Evolutionary conservation across 2,888 invertebrate species (phyloP).

Genomic region (Helleia helle): DNA sequence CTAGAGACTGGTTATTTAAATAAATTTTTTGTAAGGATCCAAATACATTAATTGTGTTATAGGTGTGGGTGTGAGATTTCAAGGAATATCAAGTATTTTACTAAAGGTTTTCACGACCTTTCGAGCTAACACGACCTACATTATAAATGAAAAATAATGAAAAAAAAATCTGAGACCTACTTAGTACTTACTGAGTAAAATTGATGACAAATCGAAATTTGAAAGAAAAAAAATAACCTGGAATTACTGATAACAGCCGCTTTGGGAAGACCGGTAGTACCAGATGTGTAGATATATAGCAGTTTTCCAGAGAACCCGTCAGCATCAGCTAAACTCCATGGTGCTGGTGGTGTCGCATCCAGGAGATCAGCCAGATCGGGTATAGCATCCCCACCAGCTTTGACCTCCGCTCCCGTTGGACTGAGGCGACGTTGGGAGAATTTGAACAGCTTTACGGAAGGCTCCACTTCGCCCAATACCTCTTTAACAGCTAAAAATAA

Average conservation of each 20-base stretch:
- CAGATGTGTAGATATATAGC: conserved; percentile 97
- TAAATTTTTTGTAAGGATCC: too few species aligned
- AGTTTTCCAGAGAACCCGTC: conserved; percentile 84
- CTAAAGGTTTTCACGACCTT: too few species aligned
- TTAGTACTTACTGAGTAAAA: too few species aligned
- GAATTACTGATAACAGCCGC: conserved; percentile 97
- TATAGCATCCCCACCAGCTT: conserved; percentile 48
- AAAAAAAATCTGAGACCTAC: too few species aligned
- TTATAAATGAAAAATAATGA: too few species aligned
- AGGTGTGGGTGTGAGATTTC: too few species aligned
- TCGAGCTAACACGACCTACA: too few species aligned
- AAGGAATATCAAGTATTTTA: too few species aligned
- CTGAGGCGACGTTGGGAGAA: conserved; percentile 49
- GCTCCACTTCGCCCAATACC: conserved; percentile 77
- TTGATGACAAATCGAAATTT: too few species aligned
- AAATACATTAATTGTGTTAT: too few species aligned
- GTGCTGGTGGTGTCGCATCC: conserved; percentile 67
- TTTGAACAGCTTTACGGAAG: conserved; percentile 80
- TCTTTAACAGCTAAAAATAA: conserved; percentile 77
- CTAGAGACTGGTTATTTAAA: too few species aligned
- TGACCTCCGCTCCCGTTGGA: conserved; percentile 24
- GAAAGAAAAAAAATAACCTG: too few species aligned
- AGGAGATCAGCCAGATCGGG: conserved; percentile 76
- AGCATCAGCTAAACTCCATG: conserved; percentile 74
- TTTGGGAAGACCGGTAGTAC: conserved; percentile 98